Conservation (phyloP, 2,797 vertebrate genomes). For the Agapornis canus region DNA sequence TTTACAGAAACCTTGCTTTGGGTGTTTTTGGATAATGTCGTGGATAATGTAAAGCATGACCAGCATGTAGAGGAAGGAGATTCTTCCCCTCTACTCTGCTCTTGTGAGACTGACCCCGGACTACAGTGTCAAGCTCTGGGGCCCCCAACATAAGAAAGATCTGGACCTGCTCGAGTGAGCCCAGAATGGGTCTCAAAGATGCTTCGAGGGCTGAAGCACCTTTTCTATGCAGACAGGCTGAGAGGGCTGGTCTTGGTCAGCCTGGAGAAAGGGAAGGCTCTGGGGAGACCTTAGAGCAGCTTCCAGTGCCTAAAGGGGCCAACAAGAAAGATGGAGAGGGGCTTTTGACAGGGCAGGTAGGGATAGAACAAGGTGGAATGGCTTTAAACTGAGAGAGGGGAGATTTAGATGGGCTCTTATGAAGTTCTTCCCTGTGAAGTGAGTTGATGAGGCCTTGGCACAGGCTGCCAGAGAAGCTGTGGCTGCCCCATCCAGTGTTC, state of each 20-base stretch:
- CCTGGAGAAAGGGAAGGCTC: not conserved
- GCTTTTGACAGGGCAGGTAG: not conserved
- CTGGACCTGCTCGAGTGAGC: not conserved
- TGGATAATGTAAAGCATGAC: not conserved
- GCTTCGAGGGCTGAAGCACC: not conserved
- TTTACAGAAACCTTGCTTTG: not conserved
- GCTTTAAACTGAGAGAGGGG: not conserved
- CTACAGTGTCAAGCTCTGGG: not conserved
- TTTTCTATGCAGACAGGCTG: not conserved
- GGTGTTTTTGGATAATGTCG: not conserved
- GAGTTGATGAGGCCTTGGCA: not conserved
- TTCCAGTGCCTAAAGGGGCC: not conserved
- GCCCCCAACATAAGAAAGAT: not conserved
- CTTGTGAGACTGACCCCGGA: not conserved
- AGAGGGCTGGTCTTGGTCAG: not conserved
- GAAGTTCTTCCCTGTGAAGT: not conserved
- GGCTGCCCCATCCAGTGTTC: not conserved
- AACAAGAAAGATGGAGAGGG: not conserved
- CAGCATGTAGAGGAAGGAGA: not conserved
- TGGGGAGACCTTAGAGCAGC: not conserved
- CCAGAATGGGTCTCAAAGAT: not conserved
- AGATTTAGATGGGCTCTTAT: not conserved
- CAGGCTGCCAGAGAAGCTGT: not conserved
- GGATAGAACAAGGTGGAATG: not conserved
- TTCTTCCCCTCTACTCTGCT: not conserved